phyloP scores from a whole-genome alignment of 2,113 vertebrate species.

The Tupaia tana region DNA sequence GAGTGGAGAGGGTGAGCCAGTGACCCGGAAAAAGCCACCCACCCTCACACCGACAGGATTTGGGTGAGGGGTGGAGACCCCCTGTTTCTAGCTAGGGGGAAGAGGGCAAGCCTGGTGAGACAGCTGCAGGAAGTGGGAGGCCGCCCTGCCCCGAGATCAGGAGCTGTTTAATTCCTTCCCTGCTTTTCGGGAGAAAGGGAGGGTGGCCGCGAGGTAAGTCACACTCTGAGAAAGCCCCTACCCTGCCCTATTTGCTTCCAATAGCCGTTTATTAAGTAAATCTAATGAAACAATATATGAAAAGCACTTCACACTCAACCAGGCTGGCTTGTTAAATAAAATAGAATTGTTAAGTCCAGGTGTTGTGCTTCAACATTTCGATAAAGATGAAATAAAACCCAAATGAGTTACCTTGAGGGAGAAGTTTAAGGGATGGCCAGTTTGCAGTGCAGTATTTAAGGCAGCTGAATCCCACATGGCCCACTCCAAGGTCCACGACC shows the following conservation, averaged over 20 bases:
- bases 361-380: constrained; percentile 7
- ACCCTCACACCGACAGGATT: constrained; percentile 33
- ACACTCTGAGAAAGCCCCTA: not conserved
- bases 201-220: not conserved
- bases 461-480: too few species aligned
- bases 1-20: constrained; percentile 36
- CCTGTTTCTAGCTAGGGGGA: not conserved
- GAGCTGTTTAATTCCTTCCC: not conserved
- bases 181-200: not conserved
- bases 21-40: constrained; percentile 64
- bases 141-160: not conserved
- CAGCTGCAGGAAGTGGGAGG: constrained; percentile 46
- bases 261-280: not conserved
- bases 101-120: constrained; percentile 5
- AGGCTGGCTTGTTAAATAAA: not conserved
- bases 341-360: not conserved
- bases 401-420: constrained; percentile 7
- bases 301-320: not conserved
- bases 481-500: too few species aligned
- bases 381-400: not conserved
- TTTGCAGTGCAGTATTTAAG: too few species aligned
- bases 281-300: not conserved
- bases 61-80: constrained; percentile 56
- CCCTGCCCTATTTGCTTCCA: not conserved
- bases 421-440: not conserved